phyloP scores from a whole-genome alignment of 1,140 invertebrate species.

The Pogonomyrmex barbatus region DNA sequence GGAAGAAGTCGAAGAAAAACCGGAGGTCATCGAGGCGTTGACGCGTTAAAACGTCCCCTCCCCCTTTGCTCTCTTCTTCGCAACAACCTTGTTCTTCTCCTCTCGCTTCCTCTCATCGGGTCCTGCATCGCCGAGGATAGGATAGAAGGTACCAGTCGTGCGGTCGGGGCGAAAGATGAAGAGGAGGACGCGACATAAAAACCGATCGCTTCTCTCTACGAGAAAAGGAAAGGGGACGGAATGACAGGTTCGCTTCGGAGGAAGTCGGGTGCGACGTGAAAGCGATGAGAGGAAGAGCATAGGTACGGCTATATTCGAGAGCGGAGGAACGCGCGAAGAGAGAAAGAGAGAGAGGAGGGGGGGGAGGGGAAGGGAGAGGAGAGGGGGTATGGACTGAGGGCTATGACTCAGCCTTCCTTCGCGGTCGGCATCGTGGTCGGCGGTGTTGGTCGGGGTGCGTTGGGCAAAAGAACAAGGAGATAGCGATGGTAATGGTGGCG shows the following conservation, averaged over 20 bases:
- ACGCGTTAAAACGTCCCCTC: constrained; percentile 69
- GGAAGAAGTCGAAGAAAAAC: constrained; percentile 43
- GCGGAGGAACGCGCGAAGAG: constrained; percentile 25
- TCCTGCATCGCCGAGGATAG: background rate
- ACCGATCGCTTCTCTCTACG: constrained; percentile 67
- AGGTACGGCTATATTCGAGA: constrained; percentile 20
- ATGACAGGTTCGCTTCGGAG: constrained; percentile 66
- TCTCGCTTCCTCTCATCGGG: constrained; percentile 22
- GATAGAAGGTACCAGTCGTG: constrained; percentile 29
- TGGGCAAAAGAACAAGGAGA: constrained; percentile 11
- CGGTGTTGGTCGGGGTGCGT: constrained; percentile 42
- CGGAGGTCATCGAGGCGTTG: constrained; percentile 68
- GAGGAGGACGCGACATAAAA: constrained; percentile 67
- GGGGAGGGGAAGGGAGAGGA: too few relatives aligned
- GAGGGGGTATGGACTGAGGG: background rate
- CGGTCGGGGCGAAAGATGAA: constrained; percentile 32
- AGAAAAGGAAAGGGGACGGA: constrained; percentile 59
- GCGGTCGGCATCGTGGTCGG: constrained; percentile 57
- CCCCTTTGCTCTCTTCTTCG: constrained; percentile 32
- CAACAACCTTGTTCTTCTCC: constrained; percentile 15
- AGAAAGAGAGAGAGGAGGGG: constrained; percentile 31
- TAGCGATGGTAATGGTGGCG: background rate
- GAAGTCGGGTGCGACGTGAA: constrained; percentile 52
- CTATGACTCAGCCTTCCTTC: constrained; percentile 66
- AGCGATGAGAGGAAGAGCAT: constrained; percentile 44